A percentile compares a stretch with the other conserved stretches of the same genome.
These are phyloP conservation scores for Chloropsis hardwickii DNA, from an alignment of 2,113 vertebrate genomes.

Conservation along the genomic window DNA sequence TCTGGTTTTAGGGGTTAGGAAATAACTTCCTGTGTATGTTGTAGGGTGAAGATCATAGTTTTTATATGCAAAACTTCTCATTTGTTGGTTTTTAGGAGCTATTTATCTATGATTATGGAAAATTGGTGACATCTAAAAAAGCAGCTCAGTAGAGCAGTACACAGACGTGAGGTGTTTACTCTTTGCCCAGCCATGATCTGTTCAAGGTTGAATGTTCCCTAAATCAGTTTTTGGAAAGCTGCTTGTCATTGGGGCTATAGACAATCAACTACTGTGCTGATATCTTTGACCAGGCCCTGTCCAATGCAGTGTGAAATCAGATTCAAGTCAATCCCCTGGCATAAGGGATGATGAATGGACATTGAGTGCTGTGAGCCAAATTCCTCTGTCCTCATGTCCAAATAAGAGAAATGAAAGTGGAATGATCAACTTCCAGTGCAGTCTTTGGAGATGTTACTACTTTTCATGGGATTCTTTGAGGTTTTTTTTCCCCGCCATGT, in stretches of 20 bases:
- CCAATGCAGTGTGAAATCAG: background rate
- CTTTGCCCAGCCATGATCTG: background rate
- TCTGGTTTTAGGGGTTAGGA: background rate
- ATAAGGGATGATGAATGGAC: accelerated
- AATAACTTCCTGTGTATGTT: background rate
- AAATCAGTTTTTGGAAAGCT: background rate
- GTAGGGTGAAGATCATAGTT: background rate
- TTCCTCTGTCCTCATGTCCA: accelerated
- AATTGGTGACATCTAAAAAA: background rate
- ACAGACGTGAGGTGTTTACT: background rate
- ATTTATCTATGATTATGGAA: accelerated
- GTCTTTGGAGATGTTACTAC: background rate
- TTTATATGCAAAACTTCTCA: background rate
- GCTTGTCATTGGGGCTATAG: background rate
- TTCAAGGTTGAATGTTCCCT: background rate
- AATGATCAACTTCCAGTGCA: background rate
- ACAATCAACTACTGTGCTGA: accelerated
- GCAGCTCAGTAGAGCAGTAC: background rate
- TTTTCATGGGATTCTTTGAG: background rate
- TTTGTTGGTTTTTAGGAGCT: background rate
- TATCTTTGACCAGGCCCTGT: background rate
- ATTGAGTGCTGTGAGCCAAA: background rate
- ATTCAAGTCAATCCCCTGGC: background rate
- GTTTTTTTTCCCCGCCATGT: accelerated
- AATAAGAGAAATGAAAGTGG: background rate